phyloP scores from a whole-genome alignment of 1,140 invertebrate genomes.

The Leptinotarsa defecta region DNA sequence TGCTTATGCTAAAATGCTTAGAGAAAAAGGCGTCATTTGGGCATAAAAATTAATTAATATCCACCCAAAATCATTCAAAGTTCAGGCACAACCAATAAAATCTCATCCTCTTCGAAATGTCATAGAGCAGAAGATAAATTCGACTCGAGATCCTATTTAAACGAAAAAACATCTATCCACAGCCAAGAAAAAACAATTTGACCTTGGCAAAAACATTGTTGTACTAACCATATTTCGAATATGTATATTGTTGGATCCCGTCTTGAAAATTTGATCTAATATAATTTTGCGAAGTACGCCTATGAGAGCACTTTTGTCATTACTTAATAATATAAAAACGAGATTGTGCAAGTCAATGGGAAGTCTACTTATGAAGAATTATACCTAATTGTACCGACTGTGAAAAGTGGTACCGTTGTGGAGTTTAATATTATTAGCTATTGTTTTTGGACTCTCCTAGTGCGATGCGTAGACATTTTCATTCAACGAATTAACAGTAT shows the following conservation, averaged over 20 bases:
- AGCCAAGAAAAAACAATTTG: too few species aligned
- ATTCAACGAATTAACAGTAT: conserved; percentile 19
- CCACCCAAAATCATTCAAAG: too few species aligned
- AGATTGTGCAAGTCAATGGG: conserved; percentile 10
- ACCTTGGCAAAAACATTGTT: too few species aligned
- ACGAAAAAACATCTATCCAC: too few species aligned
- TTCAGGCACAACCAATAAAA: too few species aligned
- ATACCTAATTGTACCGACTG: conserved; percentile 13
- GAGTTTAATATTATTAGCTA: conserved; percentile 12
- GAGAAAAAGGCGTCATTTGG: too few species aligned
- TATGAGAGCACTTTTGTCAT: conserved; percentile 10
- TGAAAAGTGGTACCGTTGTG: conserved; percentile 16
- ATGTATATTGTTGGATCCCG: neutral
- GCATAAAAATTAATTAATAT: too few species aligned
- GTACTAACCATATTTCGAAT: too few species aligned
- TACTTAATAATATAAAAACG: conserved; percentile 2
- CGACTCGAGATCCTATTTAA: too few species aligned
- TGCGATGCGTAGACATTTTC: conserved; percentile 12
- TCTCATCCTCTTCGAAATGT: too few species aligned
- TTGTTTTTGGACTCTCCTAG: conserved; percentile 6
- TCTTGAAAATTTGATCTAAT: neutral
- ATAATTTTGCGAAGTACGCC: neutral
- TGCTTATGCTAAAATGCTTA: too few species aligned
- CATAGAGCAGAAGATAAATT: too few species aligned
- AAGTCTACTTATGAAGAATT: conserved; percentile 21